Conservation (phyloP, 2,113 vertebrate genomes). For the Glaucidium brasilianum region DNA sequence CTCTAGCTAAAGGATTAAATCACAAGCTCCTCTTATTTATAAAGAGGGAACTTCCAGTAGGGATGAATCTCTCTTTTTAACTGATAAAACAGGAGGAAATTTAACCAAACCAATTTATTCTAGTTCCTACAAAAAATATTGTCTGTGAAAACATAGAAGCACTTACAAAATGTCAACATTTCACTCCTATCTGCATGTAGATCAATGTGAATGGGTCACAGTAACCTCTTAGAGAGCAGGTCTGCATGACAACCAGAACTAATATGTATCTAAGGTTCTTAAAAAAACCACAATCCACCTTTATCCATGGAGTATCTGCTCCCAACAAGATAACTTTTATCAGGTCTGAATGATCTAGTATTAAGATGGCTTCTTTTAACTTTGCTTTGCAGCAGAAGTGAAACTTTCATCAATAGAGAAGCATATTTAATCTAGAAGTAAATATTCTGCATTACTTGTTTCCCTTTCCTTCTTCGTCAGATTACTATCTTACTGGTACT, state of each 20-base stretch:
- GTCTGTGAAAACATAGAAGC: constrained; percentile 3
- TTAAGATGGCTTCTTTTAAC: background rate
- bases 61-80: background rate
- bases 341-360: background rate
- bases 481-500: background rate
- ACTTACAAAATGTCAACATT: constrained; percentile 33
- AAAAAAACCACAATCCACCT: background rate
- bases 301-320: background rate
- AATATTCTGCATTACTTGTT: background rate
- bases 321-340: background rate
- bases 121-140: background rate
- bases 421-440: background rate
- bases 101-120: background rate
- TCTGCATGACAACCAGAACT: constrained; percentile 23
- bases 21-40: background rate
- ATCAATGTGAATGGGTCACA: constrained; percentile 35
- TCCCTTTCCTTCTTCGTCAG: background rate
- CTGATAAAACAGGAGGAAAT: background rate
- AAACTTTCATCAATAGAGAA: background rate
- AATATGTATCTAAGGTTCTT: background rate
- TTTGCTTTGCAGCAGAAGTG: background rate
- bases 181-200: background rate
- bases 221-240: constrained; percentile 27
- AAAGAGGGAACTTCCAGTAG: background rate
- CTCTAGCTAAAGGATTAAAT: background rate